phyloP scores from a whole-genome alignment of 2,888 invertebrate species.

The Orchestes rusci region DNA sequence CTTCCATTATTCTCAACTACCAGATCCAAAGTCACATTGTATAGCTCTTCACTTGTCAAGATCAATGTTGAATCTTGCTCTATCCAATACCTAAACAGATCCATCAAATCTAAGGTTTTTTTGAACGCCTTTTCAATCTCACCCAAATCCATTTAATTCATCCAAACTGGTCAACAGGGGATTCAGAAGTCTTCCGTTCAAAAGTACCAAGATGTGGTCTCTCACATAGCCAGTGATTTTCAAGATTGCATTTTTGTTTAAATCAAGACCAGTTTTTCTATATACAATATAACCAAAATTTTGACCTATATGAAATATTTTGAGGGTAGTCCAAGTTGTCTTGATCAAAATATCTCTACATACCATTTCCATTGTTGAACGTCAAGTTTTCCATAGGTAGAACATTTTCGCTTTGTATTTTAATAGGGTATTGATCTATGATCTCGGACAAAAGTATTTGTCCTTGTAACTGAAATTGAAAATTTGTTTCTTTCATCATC shows the following conservation, averaged over 20 bases:
- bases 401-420: slow-evolving; percentile 12
- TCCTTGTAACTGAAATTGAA: slow-evolving; percentile 36
- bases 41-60: slow-evolving; percentile 20
- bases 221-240: slow-evolving; percentile 41
- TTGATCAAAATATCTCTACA: too few relatives aligned
- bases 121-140: not conserved
- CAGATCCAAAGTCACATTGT: slow-evolving; percentile 40
- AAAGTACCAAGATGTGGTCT: slow-evolving; percentile 47
- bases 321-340: too few relatives aligned
- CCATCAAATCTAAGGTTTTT: not conserved
- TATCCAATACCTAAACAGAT: slow-evolving; percentile 26
- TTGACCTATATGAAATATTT: slow-evolving; percentile 48
- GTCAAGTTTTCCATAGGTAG: slow-evolving; percentile 38
- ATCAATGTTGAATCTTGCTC: slow-evolving; percentile 32
- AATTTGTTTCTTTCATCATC: too few relatives aligned
- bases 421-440: slow-evolving; percentile 25
- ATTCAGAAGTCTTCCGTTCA: slow-evolving; percentile 42
- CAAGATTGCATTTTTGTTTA: slow-evolving; percentile 32
- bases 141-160: slow-evolving; percentile 22
- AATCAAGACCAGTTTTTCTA: slow-evolving; percentile 37
- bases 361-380: too few relatives aligned
- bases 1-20: slow-evolving; percentile 75
- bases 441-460: slow-evolving; percentile 23
- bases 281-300: slow-evolving; percentile 52
- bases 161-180: slow-evolving; percentile 28